Evolutionary conservation across 2,888 invertebrate genomes (phyloP), one percentile per base, ranked within the genome.

Genomic region (Metalampra italica): DNA sequence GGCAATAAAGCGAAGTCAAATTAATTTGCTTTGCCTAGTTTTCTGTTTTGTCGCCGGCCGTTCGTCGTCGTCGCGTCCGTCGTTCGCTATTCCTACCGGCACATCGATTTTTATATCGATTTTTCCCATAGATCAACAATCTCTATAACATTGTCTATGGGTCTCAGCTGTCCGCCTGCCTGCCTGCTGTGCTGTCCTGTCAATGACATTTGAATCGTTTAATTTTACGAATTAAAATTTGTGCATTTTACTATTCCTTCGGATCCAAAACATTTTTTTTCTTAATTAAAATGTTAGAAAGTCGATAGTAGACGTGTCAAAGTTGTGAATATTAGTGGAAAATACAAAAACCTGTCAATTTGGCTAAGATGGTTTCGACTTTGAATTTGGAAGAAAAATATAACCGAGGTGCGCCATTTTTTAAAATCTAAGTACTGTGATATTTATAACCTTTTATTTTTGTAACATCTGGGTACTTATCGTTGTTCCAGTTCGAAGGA

Each of bases 401-500:
- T 67, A 83, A 79, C 57, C 80, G 80, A 84, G 83, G 86, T 86
- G 66, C 66, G 83, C 61, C 62, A 60, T 56, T 60, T 60, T 51
- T 53, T 32, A 29, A 45, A 30, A 47, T 39, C 34, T 46, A 32
- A 49, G n/a, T 64, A 67, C 64, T 66, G 64, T 63, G 11, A 1
- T 39, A 14, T 1, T 7, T 9, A 39, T 14, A 39, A 39, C 8
- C 13, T n/a, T 7, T 12, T 13, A 52, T 57, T 57, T 53, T 60
- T 36, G 22, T 54, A 53, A 47, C 8, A 3, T 39, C 4, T 39
- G 15, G n/a, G 12, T 38, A 3, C 36, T 7, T 55, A 29, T 53
- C 49, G 57, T 46, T 59, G 54, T 82, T 82, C 49, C 85, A 89
- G 89, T 86, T 56, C 75, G 94, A 74, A 91, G 91, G 66, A 92